phyloP scores from a whole-genome alignment of 2,888 invertebrate genomes.

The Agonopterix arenella region DNA sequence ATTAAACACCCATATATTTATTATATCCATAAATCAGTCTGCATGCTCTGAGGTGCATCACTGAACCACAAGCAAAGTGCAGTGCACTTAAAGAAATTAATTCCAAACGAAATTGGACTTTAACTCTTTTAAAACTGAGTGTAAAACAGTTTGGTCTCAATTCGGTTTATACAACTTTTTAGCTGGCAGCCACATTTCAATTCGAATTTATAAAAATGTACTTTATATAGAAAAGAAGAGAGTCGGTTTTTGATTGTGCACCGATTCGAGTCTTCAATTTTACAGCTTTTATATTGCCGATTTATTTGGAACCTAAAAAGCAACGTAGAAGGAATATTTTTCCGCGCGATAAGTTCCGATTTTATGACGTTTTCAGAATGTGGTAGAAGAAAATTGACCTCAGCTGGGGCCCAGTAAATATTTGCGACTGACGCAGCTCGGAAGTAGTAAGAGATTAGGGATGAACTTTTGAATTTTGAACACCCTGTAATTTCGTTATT shows the following conservation, averaged over 20 bases:
- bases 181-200: conserved; percentile 3
- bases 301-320: conserved; percentile 19
- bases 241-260: conserved; percentile 28
- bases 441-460: conserved; percentile 61
- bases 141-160: conserved; percentile 8
- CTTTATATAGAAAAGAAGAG: conserved; percentile 26
- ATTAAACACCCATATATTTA: conserved; percentile 73
- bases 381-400: conserved; percentile 60
- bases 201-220: conserved; percentile 29
- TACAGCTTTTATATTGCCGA: conserved; percentile 23
- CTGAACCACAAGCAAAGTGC: conserved; percentile 55
- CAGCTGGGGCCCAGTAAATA: conserved; percentile 68
- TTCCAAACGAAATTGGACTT: conserved; percentile 17
- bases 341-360: not conserved
- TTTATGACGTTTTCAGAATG: conserved; percentile 30
- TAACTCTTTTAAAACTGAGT: conserved; percentile 9
- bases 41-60: conserved; percentile 61
- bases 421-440: conserved; percentile 52
- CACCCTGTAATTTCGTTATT: conserved; percentile 18
- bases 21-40: conserved; percentile 72
- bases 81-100: conserved; percentile 50
- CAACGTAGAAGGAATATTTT: conserved; percentile 15
- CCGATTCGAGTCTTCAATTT: conserved; percentile 33
- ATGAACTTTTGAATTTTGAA: conserved; percentile 43
- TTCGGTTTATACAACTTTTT: conserved; percentile 1